Evolutionary conservation across 1,140 invertebrate genomes (phyloP).

Genomic region (Bombus polaris): DNA sequence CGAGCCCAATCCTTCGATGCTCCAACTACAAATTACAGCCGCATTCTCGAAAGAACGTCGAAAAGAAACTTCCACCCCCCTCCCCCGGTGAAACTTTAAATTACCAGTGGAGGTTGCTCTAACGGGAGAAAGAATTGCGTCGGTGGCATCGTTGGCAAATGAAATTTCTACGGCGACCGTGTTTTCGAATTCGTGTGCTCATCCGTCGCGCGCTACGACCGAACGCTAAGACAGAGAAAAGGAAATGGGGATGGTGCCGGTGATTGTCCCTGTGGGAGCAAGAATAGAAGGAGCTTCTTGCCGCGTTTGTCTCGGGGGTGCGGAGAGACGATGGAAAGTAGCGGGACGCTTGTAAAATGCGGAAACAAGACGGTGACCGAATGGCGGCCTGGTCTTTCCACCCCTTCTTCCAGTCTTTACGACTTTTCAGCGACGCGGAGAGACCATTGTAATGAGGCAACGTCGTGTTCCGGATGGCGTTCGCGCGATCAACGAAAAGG

Average conservation of each 20-base stretch:
- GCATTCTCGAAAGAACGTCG: not conserved
- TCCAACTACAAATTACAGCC: not conserved
- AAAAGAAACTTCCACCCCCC: not conserved
- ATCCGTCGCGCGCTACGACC: not conserved
- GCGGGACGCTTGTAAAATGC: slow-evolving; percentile 59
- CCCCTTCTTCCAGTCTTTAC: slow-evolving; percentile 43
- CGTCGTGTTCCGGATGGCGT: slow-evolving; percentile 48
- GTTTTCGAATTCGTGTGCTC: slow-evolving; percentile 6
- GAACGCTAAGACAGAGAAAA: not conserved
- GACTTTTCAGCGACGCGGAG: slow-evolving; percentile 48
- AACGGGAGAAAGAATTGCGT: slow-evolving; percentile 3
- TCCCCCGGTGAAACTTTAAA: not conserved
- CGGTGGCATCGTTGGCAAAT: slow-evolving; percentile 8
- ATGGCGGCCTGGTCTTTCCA: slow-evolving; percentile 12
- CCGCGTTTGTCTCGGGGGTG: not conserved
- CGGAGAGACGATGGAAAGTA: slow-evolving; percentile 35
- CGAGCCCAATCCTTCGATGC: not conserved
- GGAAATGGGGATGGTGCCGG: slow-evolving; percentile 70
- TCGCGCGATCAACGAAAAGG: slow-evolving; percentile 48
- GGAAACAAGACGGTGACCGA: slow-evolving; percentile 61
- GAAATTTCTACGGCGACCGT: slow-evolving; percentile 14
- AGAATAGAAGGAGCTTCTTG: not conserved
- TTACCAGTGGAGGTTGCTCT: not conserved
- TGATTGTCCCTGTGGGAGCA: slow-evolving; percentile 76
- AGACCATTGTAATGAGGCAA: slow-evolving; percentile 51